Base-by-base conservation (phyloP, 2,888 invertebrate species). In the Campopleginae sp. region DNA sequence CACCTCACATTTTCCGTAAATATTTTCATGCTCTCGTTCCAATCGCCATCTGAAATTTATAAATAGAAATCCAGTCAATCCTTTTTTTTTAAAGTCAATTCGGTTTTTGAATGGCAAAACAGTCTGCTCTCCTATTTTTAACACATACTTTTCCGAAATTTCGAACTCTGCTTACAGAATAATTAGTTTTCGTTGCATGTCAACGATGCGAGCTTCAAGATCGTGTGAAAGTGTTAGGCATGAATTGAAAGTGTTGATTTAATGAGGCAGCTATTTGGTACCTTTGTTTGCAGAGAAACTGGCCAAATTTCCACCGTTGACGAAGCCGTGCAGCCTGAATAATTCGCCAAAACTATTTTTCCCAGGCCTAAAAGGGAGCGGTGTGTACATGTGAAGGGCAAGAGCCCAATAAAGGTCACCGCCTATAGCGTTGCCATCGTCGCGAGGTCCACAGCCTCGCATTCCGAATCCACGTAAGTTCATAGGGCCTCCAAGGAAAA, bases 401-500 rank as follows among this genome's bases (percentile, higher is more conserved):
- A 96, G 95, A 17, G 98, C 96, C 98, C 98, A 98, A 94, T 97
- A 98, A 61, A 97, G 95, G 91, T 96, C 95, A 6, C 97, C 96
- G 2, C 98, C 98, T 0, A 96, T 93, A 4, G 97, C 95, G 90
- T 96, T 96, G 77, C 97, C 97, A 87, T 98, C 97, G 44, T 95
- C 94, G 86, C 97, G 97, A 0, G 98, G 98, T 0, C 98, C 98
- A 38, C 97, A 96, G n/a, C 98, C 98, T 87, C 97, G 95, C 94
- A 96, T 96, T 80, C 96, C 95, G 94, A 99, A 99, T 17, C 99
- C 99, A 87, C 99, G 95, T 33, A 99, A 91, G 61, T 97, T 96
- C 86, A 97, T 94, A 1, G 99, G 98, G 0, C 99, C 99, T 3
- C 99, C 99, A 66, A 98, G 94, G 94, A 96, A 98, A 94, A 97